Conservation (phyloP, 1,140 invertebrate genomes). For the Reticulitermes speratus region DNA sequence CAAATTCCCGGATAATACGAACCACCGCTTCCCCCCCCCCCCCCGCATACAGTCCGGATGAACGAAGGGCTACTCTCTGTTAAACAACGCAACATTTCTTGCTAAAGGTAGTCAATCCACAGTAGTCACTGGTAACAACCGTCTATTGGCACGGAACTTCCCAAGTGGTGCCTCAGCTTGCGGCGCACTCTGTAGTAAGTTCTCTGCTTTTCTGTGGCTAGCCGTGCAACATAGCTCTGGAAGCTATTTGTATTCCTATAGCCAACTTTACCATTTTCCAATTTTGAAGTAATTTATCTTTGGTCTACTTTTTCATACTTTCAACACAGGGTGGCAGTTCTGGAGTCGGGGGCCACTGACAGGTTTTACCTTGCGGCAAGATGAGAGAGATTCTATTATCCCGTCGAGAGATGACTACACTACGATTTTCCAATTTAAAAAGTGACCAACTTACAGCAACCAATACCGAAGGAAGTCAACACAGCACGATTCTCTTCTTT, state of each 20-base stretch:
- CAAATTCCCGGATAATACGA: no score
- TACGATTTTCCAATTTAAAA: not conserved
- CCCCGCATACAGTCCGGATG: no score
- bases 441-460: no score
- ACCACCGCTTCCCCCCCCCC: no score
- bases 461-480: no score
- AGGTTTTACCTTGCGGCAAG: not conserved
- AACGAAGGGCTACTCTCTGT: no score
- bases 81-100: no score
- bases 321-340: not conserved
- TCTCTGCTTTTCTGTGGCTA: not conserved
- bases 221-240: not conserved
- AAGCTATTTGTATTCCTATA: not conserved
- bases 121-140: no score
- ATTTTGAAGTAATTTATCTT: constrained; percentile 17
- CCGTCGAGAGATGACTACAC: not conserved
- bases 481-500: no score
- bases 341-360: not conserved
- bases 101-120: no score
- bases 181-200: not conserved
- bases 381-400: not conserved
- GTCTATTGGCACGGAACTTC: no score
- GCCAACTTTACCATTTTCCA: not conserved
- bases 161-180: no score
- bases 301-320: constrained; percentile 6